Percentiles rank a stretch among this genome's conserved stretches.
Conservation (phyloP, 2,797 vertebrate genomes). For the Urosaurus nigricauda region DNA sequence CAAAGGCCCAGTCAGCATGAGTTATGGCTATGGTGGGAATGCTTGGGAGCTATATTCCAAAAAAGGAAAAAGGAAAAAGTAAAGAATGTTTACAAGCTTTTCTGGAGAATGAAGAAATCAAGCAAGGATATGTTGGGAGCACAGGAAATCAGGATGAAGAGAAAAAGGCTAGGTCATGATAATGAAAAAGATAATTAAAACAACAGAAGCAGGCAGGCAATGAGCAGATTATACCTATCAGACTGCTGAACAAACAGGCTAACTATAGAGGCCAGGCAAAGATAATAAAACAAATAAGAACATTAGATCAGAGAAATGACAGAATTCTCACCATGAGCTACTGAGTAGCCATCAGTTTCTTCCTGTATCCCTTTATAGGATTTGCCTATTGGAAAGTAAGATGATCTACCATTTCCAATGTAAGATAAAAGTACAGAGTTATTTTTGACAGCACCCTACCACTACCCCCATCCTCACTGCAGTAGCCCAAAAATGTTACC, state of each 20-base stretch:
- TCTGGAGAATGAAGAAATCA: background rate
- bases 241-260: background rate
- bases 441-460: background rate
- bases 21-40: no score
- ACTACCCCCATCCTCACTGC: background rate
- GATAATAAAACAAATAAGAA: background rate
- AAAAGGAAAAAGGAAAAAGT: no score
- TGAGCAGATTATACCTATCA: background rate
- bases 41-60: no score
- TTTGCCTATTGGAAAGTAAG: background rate
- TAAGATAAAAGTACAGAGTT: background rate
- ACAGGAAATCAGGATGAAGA: background rate
- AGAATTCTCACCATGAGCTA: background rate
- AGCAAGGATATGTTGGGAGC: background rate
- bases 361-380: background rate
- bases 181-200: slow-evolving; percentile 1
- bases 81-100: no score
- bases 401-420: background rate
- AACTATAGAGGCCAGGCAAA: background rate
- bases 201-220: background rate
- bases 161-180: background rate
- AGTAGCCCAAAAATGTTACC: background rate
- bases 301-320: background rate
- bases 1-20: no score
- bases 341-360: background rate